Evolutionary conservation across 2,797 vertebrate species (phyloP).

Genomic region (Premnoplex brunnescens): DNA sequence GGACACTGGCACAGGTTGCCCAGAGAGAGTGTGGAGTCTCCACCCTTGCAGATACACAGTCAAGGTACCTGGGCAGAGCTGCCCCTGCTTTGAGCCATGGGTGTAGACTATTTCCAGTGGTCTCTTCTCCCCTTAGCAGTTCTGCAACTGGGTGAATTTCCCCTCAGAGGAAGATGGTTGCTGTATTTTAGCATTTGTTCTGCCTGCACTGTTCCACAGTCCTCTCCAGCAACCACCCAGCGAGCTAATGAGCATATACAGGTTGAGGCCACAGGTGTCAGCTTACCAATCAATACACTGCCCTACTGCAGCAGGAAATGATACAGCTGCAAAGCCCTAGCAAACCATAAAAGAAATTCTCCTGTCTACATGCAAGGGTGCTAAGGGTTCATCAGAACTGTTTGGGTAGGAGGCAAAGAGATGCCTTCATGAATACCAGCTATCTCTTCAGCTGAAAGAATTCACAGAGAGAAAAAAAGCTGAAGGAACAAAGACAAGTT

Average conservation of each 20-base stretch:
- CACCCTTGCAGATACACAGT: not conserved
- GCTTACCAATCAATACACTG: not conserved
- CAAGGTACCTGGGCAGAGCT: not conserved
- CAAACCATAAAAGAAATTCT: not conserved
- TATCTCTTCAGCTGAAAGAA: not conserved
- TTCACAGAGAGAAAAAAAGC: not conserved
- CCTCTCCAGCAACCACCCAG: not conserved
- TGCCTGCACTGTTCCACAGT: not conserved
- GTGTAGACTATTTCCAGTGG: not conserved
- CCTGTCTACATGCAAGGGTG: not conserved
- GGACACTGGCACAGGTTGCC: not conserved
- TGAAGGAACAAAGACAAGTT: not conserved
- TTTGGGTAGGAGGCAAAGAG: not conserved
- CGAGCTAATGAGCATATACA: not conserved
- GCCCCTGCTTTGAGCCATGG: not conserved
- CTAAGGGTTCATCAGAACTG: not conserved
- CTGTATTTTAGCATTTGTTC: not conserved
- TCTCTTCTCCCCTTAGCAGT: not conserved
- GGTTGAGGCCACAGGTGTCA: not conserved
- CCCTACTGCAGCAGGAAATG: not conserved
- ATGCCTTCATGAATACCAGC: not conserved
- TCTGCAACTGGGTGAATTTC: not conserved
- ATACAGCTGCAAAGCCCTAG: not conserved
- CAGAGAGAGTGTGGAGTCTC: not conserved
- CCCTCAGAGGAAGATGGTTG: not conserved